Evolutionary conservation across 2,797 vertebrate genomes (phyloP), one percentile per base, ranked within the genome.

Genomic region (Geotrypetes seraphini): DNA sequence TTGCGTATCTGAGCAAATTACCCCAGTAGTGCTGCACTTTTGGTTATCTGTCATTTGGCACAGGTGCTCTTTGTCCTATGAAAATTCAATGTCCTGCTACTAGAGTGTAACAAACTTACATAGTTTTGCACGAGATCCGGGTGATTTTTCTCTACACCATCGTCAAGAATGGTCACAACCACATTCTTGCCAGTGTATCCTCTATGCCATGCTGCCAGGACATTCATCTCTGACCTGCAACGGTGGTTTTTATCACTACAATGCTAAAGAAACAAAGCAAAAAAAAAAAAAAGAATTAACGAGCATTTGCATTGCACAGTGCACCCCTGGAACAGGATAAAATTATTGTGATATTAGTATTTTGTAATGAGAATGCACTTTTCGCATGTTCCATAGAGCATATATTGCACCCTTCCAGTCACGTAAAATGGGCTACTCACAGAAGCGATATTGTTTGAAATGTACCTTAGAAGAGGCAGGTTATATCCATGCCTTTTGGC

Each of bases 201-300:
- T 34, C 75, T 57, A 50, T 74, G 79, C 83, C 83, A 85, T 1
- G 83, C 83, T 2, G 71, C 70, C 43, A 79, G 60, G 14, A 85
- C 12, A 2, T 85, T 85, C 83, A 85, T 85, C 38, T 85, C 83
- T 0, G 83, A 79, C 13, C 83, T 52, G 57, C 83, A 85, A 19
- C 73, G 75, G 3, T 71, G 72, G 53, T 50, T 57, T 32, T 66
- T 81, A 41, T 83, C 76, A 0, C 66, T 16, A 2, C 83, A 85
- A 29, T 85, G 81, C 83, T 85, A 22, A 0, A 29, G 8, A 16
- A 24, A 12, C 36, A 29, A 36, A 31, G 30, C 19, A n/a, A 36
- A 25, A 14, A 21, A 39, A 20, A 6, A 14, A 15, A 39, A 20
- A 6, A 14, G 15, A 16, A 22, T 22, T 5, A 2, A 25, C 7